These are phyloP conservation scores for Fabriciana adippe DNA, from an alignment of 2,888 invertebrate species.

Conservation along the genomic window DNA sequence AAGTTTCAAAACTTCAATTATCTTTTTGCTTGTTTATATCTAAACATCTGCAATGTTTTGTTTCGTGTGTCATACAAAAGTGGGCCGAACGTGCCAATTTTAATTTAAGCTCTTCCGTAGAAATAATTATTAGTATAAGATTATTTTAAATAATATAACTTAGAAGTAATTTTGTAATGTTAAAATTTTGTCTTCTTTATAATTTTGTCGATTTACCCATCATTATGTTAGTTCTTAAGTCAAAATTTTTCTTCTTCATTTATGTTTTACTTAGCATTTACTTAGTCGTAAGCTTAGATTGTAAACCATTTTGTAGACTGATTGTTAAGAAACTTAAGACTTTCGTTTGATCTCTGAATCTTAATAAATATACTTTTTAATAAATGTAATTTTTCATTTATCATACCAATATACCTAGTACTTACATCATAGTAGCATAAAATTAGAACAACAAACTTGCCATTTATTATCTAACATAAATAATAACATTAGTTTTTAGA, in stretches of 20 bases:
- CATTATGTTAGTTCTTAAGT: conserved; percentile 31
- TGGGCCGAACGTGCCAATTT: conserved; percentile 78
- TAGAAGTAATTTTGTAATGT: conserved; percentile 25
- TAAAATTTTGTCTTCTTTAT: conserved; percentile 26
- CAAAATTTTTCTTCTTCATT: conserved; percentile 26
- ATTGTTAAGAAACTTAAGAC: conserved; percentile 74
- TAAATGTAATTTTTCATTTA: conserved; percentile 35
- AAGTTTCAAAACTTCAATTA: conserved; percentile 18
- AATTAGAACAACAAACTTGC: not conserved
- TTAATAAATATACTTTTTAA: conserved; percentile 61
- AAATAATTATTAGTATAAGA: conserved; percentile 42
- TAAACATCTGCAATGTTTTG: conserved; percentile 21
- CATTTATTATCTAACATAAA: too few relatives aligned
- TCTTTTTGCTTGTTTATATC: conserved; percentile 41
- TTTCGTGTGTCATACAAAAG: conserved; percentile 48
- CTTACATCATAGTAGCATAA: not conserved
- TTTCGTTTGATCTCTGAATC: conserved; percentile 80
- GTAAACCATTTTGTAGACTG: conserved; percentile 60
- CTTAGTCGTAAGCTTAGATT: conserved; percentile 34
- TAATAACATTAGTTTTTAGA: too few relatives aligned
- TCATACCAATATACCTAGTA: not conserved
- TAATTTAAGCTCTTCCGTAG: conserved; percentile 39
- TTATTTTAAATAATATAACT: conserved; percentile 30
- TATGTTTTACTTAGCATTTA: conserved; percentile 4
- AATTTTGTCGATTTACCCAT: conserved; percentile 30